phyloP scores from a whole-genome alignment of 2,888 invertebrate genomes.

The Lasioglossum vierecki region DNA sequence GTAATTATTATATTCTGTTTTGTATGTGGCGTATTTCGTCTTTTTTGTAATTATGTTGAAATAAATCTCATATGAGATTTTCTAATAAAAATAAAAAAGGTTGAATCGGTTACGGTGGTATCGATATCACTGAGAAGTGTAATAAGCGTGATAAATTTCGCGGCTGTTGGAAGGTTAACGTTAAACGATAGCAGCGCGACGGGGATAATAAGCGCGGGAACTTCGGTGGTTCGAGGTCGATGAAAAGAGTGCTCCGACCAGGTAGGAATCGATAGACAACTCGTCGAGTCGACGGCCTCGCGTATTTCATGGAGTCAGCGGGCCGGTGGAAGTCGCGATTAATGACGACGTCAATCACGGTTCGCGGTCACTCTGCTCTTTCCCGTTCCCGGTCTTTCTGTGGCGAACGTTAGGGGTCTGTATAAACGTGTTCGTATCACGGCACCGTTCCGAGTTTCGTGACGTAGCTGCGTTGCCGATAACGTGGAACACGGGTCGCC shows the following conservation, averaged over 20 bases:
- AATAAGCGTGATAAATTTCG: too few relatives aligned
- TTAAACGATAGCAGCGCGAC: neutral
- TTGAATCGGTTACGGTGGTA: too few relatives aligned
- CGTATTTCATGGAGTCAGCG: neutral
- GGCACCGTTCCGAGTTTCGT: slow-evolving; percentile 23
- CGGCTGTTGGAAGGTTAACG: neutral
- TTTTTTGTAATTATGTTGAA: too few relatives aligned
- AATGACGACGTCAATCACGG: neutral
- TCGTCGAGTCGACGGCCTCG: neutral
- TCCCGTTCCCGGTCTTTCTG: neutral
- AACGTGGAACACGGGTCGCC: neutral
- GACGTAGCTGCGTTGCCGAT: slow-evolving; percentile 17
- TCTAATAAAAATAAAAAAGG: too few relatives aligned
- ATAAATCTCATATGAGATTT: too few relatives aligned
- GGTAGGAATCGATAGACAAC: neutral
- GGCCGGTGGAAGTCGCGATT: neutral
- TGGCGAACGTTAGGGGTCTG: neutral
- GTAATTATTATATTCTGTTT: too few relatives aligned
- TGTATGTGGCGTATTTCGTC: too few relatives aligned
- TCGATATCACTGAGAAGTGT: too few relatives aligned
- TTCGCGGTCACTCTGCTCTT: neutral
- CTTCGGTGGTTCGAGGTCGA: neutral
- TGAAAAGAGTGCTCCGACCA: neutral
- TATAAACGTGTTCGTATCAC: slow-evolving; percentile 11
- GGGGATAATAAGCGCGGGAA: neutral